Conservation (phyloP, 2,113 vertebrate genomes). For the Stigmatopora nigra region DNA sequence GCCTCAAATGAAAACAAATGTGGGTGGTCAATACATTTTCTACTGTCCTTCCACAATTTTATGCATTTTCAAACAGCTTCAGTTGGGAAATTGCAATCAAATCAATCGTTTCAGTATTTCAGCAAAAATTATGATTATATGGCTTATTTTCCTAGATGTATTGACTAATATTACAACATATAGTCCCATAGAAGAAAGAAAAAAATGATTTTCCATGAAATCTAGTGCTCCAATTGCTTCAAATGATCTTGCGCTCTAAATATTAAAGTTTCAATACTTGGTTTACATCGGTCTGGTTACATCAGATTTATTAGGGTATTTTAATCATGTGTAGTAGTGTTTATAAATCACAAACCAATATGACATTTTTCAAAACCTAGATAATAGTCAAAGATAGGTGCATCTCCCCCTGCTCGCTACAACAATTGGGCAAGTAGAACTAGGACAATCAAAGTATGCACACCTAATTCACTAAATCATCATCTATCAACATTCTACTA, state of each 20-base stretch:
- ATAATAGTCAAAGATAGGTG: background rate
- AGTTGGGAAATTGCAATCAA: background rate
- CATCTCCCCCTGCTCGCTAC: background rate
- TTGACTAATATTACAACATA: background rate
- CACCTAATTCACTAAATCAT: conserved; percentile 19
- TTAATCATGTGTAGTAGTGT: background rate
- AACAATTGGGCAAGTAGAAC: background rate
- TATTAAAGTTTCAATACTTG: background rate
- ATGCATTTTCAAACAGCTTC: background rate
- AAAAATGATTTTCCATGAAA: background rate
- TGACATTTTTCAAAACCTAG: background rate
- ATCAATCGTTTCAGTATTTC: background rate
- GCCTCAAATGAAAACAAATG: conserved; percentile 10
- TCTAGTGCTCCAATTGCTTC: background rate
- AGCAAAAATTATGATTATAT: background rate
- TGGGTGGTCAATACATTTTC: background rate
- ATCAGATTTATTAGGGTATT: background rate
- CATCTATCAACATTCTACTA: conserved; percentile 41
- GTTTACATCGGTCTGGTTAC: background rate
- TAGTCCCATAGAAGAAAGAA: background rate
- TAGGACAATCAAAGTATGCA: background rate
- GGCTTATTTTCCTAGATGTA: background rate
- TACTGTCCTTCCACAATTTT: background rate
- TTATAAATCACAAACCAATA: background rate
- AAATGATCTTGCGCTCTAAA: background rate